phyloP scores from a whole-genome alignment of 2,797 vertebrate genomes.

The Heliangelus exortis region DNA sequence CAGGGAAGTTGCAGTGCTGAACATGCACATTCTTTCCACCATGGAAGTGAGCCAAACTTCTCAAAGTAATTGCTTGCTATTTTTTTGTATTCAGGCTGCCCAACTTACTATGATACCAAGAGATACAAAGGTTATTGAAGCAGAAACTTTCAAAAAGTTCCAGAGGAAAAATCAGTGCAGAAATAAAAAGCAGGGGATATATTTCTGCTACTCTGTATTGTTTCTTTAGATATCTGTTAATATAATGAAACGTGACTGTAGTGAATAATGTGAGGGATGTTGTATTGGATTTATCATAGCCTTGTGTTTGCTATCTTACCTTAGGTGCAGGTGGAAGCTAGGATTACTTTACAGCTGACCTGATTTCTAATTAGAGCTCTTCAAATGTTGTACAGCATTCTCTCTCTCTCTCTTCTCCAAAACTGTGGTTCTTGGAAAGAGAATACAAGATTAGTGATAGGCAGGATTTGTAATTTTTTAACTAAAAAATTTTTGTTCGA shows the following conservation, averaged over 20 bases:
- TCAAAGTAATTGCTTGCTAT: slow-evolving; percentile 46
- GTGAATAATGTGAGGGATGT: not conserved
- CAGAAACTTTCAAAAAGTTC: slow-evolving; percentile 5
- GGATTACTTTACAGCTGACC: slow-evolving; percentile 63
- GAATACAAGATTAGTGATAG: not conserved
- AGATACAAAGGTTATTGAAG: not conserved
- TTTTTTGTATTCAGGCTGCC: slow-evolving; percentile 30
- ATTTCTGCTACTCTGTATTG: slow-evolving; percentile 14
- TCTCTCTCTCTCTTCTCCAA: not conserved
- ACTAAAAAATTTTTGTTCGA: not conserved
- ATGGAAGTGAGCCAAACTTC: slow-evolving; percentile 29
- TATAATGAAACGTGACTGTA: not conserved
- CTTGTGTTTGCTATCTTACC: slow-evolving; percentile 43
- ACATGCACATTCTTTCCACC: slow-evolving; percentile 17
- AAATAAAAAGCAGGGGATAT: not conserved
- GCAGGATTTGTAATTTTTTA: not conserved
- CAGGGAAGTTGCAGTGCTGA: slow-evolving; percentile 16
- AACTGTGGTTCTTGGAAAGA: not conserved
- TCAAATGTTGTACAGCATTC: slow-evolving; percentile 31
- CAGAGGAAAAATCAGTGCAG: not conserved
- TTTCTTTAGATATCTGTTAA: not conserved
- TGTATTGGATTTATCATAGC: slow-evolving; percentile 14
- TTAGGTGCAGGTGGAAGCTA: slow-evolving; percentile 59
- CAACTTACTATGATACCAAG: slow-evolving; percentile 4
- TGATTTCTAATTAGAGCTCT: slow-evolving; percentile 69